Evolutionary conservation across 2,113 vertebrate species (phyloP), one percentile per base, ranked within the genome.

Genomic region (Sigmodon hispidus): DNA sequence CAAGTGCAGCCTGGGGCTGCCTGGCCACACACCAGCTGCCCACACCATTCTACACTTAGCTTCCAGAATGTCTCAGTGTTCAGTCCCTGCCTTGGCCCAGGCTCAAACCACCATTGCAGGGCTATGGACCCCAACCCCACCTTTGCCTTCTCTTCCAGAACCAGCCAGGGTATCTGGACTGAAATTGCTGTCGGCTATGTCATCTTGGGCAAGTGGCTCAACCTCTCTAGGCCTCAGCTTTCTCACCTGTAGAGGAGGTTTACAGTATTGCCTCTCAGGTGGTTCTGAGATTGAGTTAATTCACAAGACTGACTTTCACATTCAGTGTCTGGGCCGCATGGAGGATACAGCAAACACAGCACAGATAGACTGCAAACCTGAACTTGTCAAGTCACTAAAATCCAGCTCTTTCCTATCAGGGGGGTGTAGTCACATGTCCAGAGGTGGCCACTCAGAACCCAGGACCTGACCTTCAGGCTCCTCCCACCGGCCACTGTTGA

Each of bases 1-100:
- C 96, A 59, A 90, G 57, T 26, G 17, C n/a, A 63, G n/a, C 63
- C 85, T 7, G 80, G 88, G 79, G 75, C 3, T 3, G 89, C 12
- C 83, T 94, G 83, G 77, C 93, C 22, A 3, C 0, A 16, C 85
- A 52, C 43, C 94, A 87, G 92, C 83, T 24, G 76, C 79, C 93
- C 90, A 90, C 10, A 0, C 55, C 43, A 10, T 65, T 73, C 67
- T 45, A 29, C 26, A 52, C 79, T 87, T 55, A n/a, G 85, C n/a
- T 11, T 31, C 59, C 50, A 29, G 77, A 26, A 76, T 29, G 31
- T 52, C 48, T 67, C 22, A 13, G 43, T 10, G 17, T 22, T 86
- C 5, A 57, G 65, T 11, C 15, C 29, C 57, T 76, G n/a, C 29
- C 16, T 21, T 22, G 89, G 70, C 69, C 16, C 63, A 22, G 21